A percentile compares a stretch with the other conserved stretches of the same genome.
Evolutionary conservation across 2,113 vertebrate genomes (phyloP).

Genomic region (Melanerpes aurifrons): DNA sequence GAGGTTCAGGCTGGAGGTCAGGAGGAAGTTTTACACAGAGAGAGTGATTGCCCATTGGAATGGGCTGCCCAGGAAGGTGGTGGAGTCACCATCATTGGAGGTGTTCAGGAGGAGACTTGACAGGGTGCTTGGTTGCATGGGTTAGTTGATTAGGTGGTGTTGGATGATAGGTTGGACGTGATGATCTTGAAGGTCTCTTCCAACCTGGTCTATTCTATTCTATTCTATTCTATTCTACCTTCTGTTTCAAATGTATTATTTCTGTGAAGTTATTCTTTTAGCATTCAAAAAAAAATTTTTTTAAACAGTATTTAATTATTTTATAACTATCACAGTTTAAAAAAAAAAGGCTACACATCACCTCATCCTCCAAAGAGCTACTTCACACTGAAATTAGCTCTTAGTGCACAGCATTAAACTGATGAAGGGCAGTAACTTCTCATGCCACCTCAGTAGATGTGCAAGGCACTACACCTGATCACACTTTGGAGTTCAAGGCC

Average conservation of each 20-base stretch:
- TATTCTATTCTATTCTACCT: not conserved
- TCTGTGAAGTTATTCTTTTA: not conserved
- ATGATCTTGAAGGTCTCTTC: too few species aligned
- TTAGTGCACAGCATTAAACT: not conserved
- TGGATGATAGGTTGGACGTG: too few species aligned
- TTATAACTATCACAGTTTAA: not conserved
- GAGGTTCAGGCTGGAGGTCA: too few species aligned
- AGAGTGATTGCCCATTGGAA: too few species aligned
- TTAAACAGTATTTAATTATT: not conserved
- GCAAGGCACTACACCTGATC: not conserved
- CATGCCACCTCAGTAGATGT: not conserved
- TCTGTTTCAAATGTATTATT: not conserved
- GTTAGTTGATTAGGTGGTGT: too few species aligned
- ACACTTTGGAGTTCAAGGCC: not conserved
- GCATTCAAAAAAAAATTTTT: not conserved
- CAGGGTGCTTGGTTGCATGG: too few species aligned
- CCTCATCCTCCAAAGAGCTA: not conserved
- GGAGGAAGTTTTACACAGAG: too few species aligned
- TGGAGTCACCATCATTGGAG: too few species aligned
- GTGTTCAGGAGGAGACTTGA: too few species aligned
- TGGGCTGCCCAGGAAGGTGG: too few species aligned
- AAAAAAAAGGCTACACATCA: not conserved
- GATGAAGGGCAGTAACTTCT: not conserved
- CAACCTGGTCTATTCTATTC: too few species aligned
- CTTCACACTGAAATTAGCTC: not conserved